Conservation (phyloP, 2,113 vertebrate species). For the Grammomys dolichurus region DNA sequence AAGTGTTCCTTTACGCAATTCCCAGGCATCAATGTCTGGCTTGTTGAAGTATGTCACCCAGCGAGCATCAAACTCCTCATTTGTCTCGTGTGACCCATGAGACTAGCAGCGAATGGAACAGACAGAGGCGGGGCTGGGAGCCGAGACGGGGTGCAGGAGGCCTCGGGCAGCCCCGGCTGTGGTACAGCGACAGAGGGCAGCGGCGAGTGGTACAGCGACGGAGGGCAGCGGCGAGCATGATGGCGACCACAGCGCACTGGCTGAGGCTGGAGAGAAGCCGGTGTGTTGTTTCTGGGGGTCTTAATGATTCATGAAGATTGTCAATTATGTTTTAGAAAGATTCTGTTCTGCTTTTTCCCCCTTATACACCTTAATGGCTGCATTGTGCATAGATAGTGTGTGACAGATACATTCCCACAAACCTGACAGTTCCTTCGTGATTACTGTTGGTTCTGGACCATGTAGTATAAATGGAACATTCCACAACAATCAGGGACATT, state of each 20-base stretch:
- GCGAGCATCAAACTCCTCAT: constrained; percentile 98
- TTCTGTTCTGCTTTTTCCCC: constrained; percentile 4
- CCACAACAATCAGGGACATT: not conserved
- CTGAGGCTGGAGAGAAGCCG: too few species aligned
- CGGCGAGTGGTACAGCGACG: too few species aligned
- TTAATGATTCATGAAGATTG: constrained; percentile 7
- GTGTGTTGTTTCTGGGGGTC: not conserved
- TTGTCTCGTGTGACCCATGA: constrained; percentile 90
- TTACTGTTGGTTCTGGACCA: not conserved
- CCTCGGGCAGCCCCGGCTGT: not conserved
- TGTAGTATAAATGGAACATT: not conserved
- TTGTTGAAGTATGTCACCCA: constrained; percentile 99
- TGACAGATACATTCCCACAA: not conserved
- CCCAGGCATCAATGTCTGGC: constrained; percentile 97
- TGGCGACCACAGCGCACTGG: too few species aligned
- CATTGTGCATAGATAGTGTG: not conserved
- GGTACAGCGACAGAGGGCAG: too few species aligned
- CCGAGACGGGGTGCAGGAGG: not conserved
- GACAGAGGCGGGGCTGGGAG: constrained; percentile 78
- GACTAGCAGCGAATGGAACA: constrained; percentile 93
- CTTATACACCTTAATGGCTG: not conserved
- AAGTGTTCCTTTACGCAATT: constrained; percentile 97
- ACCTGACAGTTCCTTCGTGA: constrained; percentile 32
- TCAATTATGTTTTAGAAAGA: constrained; percentile 12
- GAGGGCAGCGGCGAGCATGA: too few species aligned